Base-by-base conservation (phyloP, 2,888 invertebrate species). In the Graphium colonna region DNA sequence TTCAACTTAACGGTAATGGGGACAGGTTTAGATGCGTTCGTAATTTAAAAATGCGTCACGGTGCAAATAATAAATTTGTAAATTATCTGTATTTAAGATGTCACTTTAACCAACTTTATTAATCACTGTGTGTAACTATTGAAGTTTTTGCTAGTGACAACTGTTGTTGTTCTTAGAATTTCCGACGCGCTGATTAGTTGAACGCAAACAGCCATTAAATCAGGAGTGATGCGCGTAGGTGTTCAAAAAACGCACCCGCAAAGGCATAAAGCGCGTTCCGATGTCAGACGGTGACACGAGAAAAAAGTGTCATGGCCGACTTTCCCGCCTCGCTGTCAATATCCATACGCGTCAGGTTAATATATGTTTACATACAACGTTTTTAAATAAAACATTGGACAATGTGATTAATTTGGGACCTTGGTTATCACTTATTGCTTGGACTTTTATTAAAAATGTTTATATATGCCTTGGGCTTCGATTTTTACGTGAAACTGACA, bases 281-380 rank as follows among this genome's bases (percentile, higher is more conserved):
- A 51, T 31, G 51, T 46, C 51, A 52, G n/a, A 60, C 61, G 65
- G 67, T 73, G 73, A 71, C 74, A 74, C 67, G 76, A 75, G 66
- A 75, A 77, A 77, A 75, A 77, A 73, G 67, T 68, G 71, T 71
- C 70, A 72, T 67, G 73, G 72, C 73, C 67, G 70, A 67, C 69
- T 72, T 21, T 77, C 73, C 73, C 75, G 73, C 75, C 64, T 72
- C 71, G 69, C 72, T 74, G 80, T 80, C 77, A 75, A 76, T 79
- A 77, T 72, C 62, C 69, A 74, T 77, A 66, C 57, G 60, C 58
- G 57, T 66, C 68, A 66, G 65, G 67, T 61, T 69, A 17, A 69
- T 69, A 72, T 72, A 70, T 70, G 68, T 63, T 58, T 60, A 55
- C 51, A 54, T 58, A 62, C n/a, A n/a, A 36, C 53, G 59, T 49